These are phyloP conservation scores for Dasyprocta punctata DNA, from an alignment of 2,113 vertebrate species.

Conservation along the genomic window DNA sequence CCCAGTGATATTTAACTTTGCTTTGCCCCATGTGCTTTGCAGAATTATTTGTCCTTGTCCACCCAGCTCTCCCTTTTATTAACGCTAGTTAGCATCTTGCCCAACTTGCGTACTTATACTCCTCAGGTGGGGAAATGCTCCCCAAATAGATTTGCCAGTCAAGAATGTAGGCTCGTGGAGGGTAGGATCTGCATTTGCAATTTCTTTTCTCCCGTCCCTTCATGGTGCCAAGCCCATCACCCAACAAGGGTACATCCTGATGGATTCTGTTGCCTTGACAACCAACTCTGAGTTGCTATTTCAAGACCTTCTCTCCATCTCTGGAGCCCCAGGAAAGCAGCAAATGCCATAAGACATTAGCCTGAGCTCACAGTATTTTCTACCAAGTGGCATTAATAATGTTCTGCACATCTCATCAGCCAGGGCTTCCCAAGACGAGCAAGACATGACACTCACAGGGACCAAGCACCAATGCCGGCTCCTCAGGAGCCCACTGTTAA, in stretches of 20 bases:
- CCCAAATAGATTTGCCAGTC: background rate
- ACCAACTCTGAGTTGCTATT: slow-evolving; percentile 71
- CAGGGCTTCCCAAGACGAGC: slow-evolving; percentile 16
- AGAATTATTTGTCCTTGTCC: background rate
- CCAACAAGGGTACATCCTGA: slow-evolving; percentile 31
- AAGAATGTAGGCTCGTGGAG: slow-evolving; percentile 66
- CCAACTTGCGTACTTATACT: rapidly evolving
- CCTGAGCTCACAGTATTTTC: slow-evolving; percentile 20
- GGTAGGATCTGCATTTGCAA: slow-evolving; percentile 40
- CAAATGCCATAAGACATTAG: slow-evolving; percentile 73
- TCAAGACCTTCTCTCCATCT: slow-evolving; percentile 70
- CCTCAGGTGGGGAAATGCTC: background rate
- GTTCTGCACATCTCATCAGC: slow-evolving; percentile 14
- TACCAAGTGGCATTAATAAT: slow-evolving; percentile 65
- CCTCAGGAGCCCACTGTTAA: slow-evolving; percentile 2
- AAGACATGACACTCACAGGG: background rate
- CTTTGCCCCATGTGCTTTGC: background rate
- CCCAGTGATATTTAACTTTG: background rate
- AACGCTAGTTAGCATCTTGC: background rate
- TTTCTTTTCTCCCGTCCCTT: background rate
- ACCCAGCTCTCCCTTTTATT: background rate
- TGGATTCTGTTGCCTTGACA: slow-evolving; percentile 76
- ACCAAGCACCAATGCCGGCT: background rate
- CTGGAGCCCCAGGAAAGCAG: slow-evolving; percentile 72
- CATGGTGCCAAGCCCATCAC: background rate